Base-by-base conservation (phyloP, 1,140 invertebrate species). In the Temnothorax nylanderi region DNA sequence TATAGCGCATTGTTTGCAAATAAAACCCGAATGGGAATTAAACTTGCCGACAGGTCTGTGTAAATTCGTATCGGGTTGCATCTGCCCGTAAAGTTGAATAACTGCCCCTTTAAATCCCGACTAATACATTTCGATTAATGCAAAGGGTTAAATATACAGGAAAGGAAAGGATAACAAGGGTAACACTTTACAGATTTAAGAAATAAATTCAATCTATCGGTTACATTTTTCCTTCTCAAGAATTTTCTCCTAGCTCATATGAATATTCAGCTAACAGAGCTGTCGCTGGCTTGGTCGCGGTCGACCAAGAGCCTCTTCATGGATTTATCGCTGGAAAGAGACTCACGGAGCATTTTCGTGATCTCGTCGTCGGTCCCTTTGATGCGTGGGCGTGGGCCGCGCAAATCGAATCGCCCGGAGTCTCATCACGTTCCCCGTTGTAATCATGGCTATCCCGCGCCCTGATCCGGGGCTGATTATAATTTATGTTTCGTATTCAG, bases 371-470 rank as follows among this genome's bases (percentile, higher is more conserved):
- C 93, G 92, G 86, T 76, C 21, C 85, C 91, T 93, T 94, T 93
- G 93, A 94, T 91, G 91, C 89, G 91, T 92, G 89, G 92, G 92
- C 91, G 92, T 90, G 92, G 87, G 76, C 87, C 90, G 88, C 92
- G 91, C 92, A 94, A 93, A 94, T 94, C 93, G 93, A 93, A 93
- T 93, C 89, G 90, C 86, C 80, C 82, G 51, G 67, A 87, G 88
- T 93, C 92, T 93, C 92, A 94, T 93, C 93, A 93, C 91, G 93
- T 94, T 86, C 85, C 85, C 85, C 87, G 82, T 89, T 90, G 87
- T 84, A 91, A 93, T 92, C 91, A 90, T 74, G 75, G 34, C 65
- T 75, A 87, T 75, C 26, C 78, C 88, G 34, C 32, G 51, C 37
- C 37, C 62, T 54, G 58, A 85, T 77, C 44, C 74, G 7, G 60